Evolutionary conservation across 2,797 vertebrate genomes (phyloP), one percentile per base, ranked within the genome.

Genomic region (Steatocranus sp.): DNA sequence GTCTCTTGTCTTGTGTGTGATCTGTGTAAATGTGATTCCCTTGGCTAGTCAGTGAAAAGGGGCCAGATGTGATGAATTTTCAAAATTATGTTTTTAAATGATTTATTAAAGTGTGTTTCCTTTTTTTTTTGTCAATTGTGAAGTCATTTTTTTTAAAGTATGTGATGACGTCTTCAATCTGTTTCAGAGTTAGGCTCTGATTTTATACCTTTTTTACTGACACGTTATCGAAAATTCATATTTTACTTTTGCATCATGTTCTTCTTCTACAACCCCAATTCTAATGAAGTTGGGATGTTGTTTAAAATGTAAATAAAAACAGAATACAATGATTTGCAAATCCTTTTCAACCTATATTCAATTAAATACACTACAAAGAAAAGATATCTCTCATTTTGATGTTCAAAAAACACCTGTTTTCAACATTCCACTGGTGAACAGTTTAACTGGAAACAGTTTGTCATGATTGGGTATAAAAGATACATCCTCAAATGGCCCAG

Each of bases 191-290:
- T 38, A 15, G n/a, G 34, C 34, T 63, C 18, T 14, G 8, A 20
- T 63, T 63, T 8, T 36, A 63, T 0, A 63, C 2, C 18, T 20
- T 63, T 36, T 63, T 20, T 61, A 34, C 18, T 12, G 32, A 63
- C 0, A 63, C 0, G 4, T 20, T 36, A 14, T 63, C 4, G 0
- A 36, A 63, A 63, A 20, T 20, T 34, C 11, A 36, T 14, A 20
- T 63, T 63, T 63, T 36, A 63, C 3, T 63, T 63, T 63, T 63
- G 7, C 58, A 63, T 63, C 7, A 0, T 20, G 32, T 63, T 63
- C 32, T 36, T 63, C 32, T 63, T 63, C 56, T 36, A 36, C 30
- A 61, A 58, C 15, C 2, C 53, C 53, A 56, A 18, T 56, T 56
- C 54, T 30, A 56, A 56, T 56, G 15, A 56, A 32, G 54, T 56